phyloP scores from a whole-genome alignment of 2,797 vertebrate genomes.

The Epinephelus malabaricus region DNA sequence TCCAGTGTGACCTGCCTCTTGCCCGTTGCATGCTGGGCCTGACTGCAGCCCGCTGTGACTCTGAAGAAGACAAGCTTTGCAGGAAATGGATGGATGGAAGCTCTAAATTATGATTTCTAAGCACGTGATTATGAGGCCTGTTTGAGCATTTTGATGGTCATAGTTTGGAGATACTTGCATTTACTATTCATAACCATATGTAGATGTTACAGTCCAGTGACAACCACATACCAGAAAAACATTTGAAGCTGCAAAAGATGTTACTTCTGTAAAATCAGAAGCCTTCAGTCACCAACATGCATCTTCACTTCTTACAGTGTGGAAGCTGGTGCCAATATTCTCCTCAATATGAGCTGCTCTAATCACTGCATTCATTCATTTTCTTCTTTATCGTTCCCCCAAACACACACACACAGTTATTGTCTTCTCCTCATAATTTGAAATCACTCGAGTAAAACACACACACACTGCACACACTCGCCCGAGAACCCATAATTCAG shows the following conservation, averaged over 20 bases:
- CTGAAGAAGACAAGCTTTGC: background rate
- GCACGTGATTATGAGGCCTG: background rate
- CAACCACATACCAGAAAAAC: background rate
- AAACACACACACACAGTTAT: slow-evolving; percentile 63
- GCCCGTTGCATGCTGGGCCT: slow-evolving; percentile 39
- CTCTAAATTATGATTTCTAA: background rate
- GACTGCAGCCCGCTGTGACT: slow-evolving; percentile 7
- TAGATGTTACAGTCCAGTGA: background rate
- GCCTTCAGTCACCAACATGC: background rate
- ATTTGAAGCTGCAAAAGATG: slow-evolving; percentile 15
- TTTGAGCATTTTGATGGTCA: background rate
- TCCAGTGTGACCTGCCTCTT: slow-evolving; percentile 18
- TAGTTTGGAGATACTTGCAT: background rate
- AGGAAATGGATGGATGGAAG: background rate
- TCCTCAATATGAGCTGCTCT: slow-evolving; percentile 38
- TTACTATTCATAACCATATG: background rate
- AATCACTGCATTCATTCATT: slow-evolving; percentile 68
- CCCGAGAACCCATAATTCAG: slow-evolving; percentile 71
- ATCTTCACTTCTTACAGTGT: slow-evolving; percentile 50
- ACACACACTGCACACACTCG: slow-evolving; percentile 23
- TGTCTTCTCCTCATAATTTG: slow-evolving; percentile 73
- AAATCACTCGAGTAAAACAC: slow-evolving; percentile 69
- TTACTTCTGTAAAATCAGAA: slow-evolving; percentile 1
- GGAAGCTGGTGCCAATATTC: slow-evolving; percentile 43
- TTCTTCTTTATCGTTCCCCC: slow-evolving; percentile 51